Base-by-base conservation (phyloP, 1,140 invertebrate species). In the Hylaeus volcanicus region DNA sequence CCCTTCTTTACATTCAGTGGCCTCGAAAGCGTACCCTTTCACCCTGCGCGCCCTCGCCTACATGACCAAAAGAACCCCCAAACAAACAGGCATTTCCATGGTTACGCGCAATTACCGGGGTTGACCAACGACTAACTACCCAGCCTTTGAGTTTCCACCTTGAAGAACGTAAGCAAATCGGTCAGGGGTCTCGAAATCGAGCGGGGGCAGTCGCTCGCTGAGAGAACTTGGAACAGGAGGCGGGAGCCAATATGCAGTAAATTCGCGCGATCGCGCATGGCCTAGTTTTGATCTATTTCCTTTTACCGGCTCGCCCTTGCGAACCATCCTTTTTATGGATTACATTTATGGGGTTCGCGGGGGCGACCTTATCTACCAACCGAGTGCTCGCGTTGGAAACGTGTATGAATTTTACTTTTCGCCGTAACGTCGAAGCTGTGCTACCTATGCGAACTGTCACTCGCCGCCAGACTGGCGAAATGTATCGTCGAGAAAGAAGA, bases 71-170 rank as follows among this genome's bases (percentile, higher is more conserved):
- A 79, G 80, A 84, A 81, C 88, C 84, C 73, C 88, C 88, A 90
- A 90, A 90, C 87, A 89, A 89, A 90, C 88, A 87, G 80, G 86
- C 85, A 91, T 91, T 91, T 89, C 89, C 90, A 91, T 91, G 89
- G 90, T 88, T 90, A 90, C 90, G 85, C 80, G 79, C 87, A 90
- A 89, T 89, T 89, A 89, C 85, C 68, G 76, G 85, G 83, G 85
- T 84, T 89, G 87, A 88, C 88, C 82, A 81, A 76, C 87, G 84
- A 89, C 83, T 87, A 85, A 90, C 85, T 85, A 88, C 69, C 84
- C 79, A 26, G 74, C 82, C 82, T 88, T 87, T 85, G 83, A 87
- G 86, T 85, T 87, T 88, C 86, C 85, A 87, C 86, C 86, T 88
- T 88, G 82, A 87, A 76, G 79, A 85, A 69, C 81, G 45, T 83